Conservation (phyloP, 2,888 invertebrate species). For the Eristalinus sepulchralis region DNA sequence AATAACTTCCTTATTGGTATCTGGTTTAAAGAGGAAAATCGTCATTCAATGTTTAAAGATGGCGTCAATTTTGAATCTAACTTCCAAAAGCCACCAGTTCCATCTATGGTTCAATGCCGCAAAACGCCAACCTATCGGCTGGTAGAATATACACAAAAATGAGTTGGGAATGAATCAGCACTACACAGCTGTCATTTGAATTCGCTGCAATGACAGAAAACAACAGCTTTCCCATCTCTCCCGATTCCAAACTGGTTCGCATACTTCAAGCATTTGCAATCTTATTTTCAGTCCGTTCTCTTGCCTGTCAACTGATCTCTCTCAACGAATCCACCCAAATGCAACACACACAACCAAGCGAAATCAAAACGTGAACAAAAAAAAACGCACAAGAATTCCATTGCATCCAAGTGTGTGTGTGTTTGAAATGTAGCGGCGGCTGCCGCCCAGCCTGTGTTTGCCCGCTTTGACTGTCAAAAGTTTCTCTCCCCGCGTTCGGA, state of each 20-base stretch:
- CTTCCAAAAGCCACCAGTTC: background rate
- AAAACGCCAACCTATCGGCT: background rate
- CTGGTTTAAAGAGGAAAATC: no score
- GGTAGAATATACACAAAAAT: background rate
- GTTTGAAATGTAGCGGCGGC: conserved; percentile 15
- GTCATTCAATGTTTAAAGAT: no score
- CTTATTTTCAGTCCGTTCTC: background rate
- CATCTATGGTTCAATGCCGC: background rate
- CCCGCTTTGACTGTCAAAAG: conserved; percentile 66
- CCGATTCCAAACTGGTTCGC: conserved; percentile 7
- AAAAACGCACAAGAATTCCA: conserved; percentile 34
- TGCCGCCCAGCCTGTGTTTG: conserved; percentile 25
- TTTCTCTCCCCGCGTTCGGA: conserved; percentile 69
- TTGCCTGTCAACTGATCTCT: conserved; percentile 11
- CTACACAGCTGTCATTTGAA: conserved; percentile 18
- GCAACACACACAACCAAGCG: conserved; percentile 8
- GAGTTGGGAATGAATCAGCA: background rate
- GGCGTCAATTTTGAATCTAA: no score
- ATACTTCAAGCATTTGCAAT: conserved; percentile 16
- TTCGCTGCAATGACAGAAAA: conserved; percentile 1
- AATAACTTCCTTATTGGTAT: no score
- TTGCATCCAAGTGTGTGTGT: background rate
- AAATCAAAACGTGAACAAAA: background rate
- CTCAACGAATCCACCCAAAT: conserved; percentile 28
- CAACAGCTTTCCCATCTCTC: background rate